A percentile compares a stretch with the other conserved stretches of the same genome.
These are phyloP conservation scores for Eupithecia abbreviata DNA, from an alignment of 2,888 invertebrate genomes.

Conservation along the genomic window DNA sequence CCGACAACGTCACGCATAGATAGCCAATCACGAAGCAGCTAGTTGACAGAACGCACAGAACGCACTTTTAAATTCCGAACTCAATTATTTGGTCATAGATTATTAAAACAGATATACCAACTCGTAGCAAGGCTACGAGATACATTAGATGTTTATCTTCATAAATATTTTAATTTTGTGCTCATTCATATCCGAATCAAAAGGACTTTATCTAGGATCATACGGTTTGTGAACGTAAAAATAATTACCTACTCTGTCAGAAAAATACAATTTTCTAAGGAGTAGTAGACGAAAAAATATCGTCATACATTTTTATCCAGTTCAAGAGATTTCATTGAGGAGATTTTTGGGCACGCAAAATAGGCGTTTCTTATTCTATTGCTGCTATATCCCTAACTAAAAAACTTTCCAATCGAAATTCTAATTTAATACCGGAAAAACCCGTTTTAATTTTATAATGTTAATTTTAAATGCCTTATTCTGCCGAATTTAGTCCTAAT, in stretches of 20 bases:
- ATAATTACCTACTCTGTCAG: constrained; percentile 39
- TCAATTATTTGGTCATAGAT: constrained; percentile 46
- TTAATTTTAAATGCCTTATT: background rate
- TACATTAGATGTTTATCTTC: constrained; percentile 18
- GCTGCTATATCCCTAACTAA: background rate
- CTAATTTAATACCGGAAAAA: background rate
- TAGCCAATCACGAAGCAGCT: constrained; percentile 49
- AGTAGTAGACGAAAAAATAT: background rate
- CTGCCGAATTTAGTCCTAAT: background rate
- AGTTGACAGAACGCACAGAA: constrained; percentile 49
- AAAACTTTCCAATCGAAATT: background rate
- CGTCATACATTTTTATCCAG: background rate
- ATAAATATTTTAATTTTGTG: constrained; percentile 36
- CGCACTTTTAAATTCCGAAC: constrained; percentile 50
- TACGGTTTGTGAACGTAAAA: constrained; percentile 14
- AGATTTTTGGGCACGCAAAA: background rate
- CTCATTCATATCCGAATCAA: constrained; percentile 39
- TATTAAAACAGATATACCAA: constrained; percentile 33
- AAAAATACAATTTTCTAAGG: constrained; percentile 26
- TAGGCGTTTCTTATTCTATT: background rate
- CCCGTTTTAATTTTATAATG: background rate
- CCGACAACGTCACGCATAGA: constrained; percentile 49
- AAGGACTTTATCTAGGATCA: constrained; percentile 33
- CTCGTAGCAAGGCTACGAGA: constrained; percentile 27
- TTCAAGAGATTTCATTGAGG: background rate